Evolutionary conservation across 2,888 invertebrate species (phyloP).

Genomic region (Rhyacophila evoluta): DNA sequence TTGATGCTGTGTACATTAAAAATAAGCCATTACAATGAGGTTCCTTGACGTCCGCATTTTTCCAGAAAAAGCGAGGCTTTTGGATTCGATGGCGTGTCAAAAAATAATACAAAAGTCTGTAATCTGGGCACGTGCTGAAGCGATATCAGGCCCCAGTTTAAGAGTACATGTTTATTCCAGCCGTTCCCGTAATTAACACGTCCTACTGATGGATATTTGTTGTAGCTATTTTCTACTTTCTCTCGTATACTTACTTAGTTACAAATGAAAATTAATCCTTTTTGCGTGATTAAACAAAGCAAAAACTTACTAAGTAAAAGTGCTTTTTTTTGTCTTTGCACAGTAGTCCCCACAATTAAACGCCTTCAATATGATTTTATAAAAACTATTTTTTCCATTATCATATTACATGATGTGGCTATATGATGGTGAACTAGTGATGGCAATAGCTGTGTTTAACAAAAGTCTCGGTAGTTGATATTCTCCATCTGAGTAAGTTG

Average conservation of each 20-base stretch:
- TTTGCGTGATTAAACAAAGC: constrained; percentile 16
- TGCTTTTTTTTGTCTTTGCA: neutral
- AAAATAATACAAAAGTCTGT: constrained; percentile 44
- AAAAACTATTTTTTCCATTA: too few species aligned
- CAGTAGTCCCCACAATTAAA: too few species aligned
- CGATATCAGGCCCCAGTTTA: constrained; percentile 42
- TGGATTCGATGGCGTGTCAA: constrained; percentile 9
- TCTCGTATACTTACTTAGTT: neutral
- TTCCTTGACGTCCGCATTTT: neutral
- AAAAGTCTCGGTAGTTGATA: too few species aligned
- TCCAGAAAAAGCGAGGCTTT: neutral
- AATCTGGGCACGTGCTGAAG: constrained; percentile 44
- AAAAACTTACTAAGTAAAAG: neutral
- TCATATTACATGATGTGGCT: too few species aligned
- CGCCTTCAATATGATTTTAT: too few species aligned
- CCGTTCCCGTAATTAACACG: constrained; percentile 43
- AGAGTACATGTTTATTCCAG: constrained; percentile 29
- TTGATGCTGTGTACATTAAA: neutral
- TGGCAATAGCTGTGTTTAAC: too few species aligned
- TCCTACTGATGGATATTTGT: constrained; percentile 46
- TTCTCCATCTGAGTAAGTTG: too few species aligned
- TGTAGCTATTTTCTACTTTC: constrained; percentile 18
- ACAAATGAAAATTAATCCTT: constrained; percentile 23
- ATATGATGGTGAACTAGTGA: too few species aligned
- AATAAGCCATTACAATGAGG: neutral